phyloP scores from a whole-genome alignment of 2,888 invertebrate species.

The Tetanocera ferruginea region DNA sequence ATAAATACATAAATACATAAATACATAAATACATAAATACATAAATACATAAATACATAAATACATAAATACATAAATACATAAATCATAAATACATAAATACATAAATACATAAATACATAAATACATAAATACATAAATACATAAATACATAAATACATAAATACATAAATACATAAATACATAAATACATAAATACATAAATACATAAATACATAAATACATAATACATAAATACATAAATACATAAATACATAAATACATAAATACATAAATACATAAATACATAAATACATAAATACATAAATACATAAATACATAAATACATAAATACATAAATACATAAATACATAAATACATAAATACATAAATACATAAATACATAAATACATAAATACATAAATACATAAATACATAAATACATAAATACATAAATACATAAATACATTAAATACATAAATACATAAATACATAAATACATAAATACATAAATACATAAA shows the following conservation, averaged over 20 bases:
- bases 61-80: neutral
- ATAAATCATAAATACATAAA: neutral
- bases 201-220: neutral
- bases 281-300: neutral
- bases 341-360: neutral
- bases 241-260: neutral
- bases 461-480: neutral
- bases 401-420: neutral
- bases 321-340: neutral
- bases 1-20: neutral
- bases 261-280: neutral
- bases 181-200: neutral
- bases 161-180: neutral
- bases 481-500: neutral
- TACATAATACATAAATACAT: neutral
- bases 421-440: neutral
- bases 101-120: neutral
- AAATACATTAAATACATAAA: neutral
- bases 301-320: neutral
- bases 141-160: neutral
- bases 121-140: neutral
- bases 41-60: neutral
- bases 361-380: neutral
- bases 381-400: neutral
- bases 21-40: neutral